Conservation (phyloP, 2,113 vertebrate genomes). For the Triplophysa rosa region DNA sequence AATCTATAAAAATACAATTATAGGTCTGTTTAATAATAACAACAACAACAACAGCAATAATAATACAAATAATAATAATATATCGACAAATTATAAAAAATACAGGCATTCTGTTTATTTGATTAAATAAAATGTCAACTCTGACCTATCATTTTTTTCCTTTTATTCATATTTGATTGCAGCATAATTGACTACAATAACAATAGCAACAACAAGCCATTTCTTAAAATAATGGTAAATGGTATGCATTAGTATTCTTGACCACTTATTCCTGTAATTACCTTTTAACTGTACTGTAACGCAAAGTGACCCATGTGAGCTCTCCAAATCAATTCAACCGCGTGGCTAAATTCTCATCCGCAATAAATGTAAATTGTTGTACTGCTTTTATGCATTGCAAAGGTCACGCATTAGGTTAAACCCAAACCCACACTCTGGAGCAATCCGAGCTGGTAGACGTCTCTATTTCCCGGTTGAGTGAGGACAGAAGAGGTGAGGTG, state of each 20-base stretch:
- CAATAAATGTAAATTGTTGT: background rate
- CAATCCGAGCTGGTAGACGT: background rate
- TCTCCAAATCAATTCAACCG: background rate
- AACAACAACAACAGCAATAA: no score
- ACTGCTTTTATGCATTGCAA: background rate
- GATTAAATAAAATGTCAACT: no score
- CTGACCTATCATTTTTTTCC: no score
- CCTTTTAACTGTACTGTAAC: background rate
- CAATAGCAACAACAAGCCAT: background rate
- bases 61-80: no score
- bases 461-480: background rate
- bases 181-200: background rate
- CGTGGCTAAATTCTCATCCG: background rate
- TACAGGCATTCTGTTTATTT: no score
- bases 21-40: no score
- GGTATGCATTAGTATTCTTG: background rate
- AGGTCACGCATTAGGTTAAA: constrained; percentile 7
- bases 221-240: background rate
- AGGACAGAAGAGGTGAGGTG: constrained; percentile 9
- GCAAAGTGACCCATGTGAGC: background rate
- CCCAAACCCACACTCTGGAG: background rate
- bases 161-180: no score
- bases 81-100: no score
- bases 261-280: background rate
- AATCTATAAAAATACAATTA: no score